Evolutionary conservation across 2,888 invertebrate genomes (phyloP), one percentile per base, ranked within the genome.

Genomic region (Automeris io): DNA sequence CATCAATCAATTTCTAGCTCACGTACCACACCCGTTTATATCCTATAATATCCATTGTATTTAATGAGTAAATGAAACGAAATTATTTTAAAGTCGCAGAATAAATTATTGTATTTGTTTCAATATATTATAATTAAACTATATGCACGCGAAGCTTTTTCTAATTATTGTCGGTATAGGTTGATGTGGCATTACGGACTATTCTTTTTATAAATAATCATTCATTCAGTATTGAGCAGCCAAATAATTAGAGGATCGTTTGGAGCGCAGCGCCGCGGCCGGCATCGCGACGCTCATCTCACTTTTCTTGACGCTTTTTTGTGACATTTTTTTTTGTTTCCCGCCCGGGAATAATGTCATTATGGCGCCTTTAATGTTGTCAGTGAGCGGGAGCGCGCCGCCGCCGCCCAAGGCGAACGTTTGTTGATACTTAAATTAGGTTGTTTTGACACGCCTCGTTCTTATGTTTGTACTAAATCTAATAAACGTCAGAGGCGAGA

Each of bases 391-490:
- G 64, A 67, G 69, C 73, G 69, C 63, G 61, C 66, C 62, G 71
- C 67, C 58, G 58, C 83, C 85, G 83, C 85, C 85, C 83, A 82
- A 70, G 81, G 81, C 80, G 83, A 83, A 59, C 81, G 81, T 83
- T 86, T 86, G 86, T 86, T 85, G 82, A 86, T 86, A 86, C 86
- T 85, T 85, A 85, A 86, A 86, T 85, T 85, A 82, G 83, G 76
- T 79, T 83, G 82, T 82, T 85, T 82, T 85, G 86, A 85, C 85
- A 83, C 82, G 83, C 78, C 82, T 82, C 72, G 81, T 79, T 81
- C 81, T 80, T 77, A 78, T 82, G 82, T 80, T 83, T 79, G 75
- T 76, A 80, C 74, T 83, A 82, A 83, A 85, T 85, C 80, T 83
- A 83, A 85, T 83, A 82, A 83, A 81, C 68, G 79, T 83, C 81